Conservation (phyloP, 2,888 invertebrate species). For the Philereme transversata region DNA sequence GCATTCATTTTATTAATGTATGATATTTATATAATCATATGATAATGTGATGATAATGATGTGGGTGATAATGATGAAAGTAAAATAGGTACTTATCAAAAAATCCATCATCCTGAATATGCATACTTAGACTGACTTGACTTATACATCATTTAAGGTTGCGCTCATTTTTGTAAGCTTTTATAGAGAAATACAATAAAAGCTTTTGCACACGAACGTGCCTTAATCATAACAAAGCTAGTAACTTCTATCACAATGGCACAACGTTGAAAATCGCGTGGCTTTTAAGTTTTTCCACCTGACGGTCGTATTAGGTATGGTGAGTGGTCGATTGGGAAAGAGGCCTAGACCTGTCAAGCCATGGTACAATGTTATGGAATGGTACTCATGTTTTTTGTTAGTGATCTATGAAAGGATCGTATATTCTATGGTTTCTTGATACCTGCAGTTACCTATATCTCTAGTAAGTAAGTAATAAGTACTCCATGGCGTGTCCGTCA, state of each 20-base stretch:
- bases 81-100: too few relatives aligned
- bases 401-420: conserved; percentile 11
- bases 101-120: not conserved
- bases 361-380: conserved; percentile 44
- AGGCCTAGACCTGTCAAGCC: conserved; percentile 48
- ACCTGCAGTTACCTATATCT: not conserved
- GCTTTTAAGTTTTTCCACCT: conserved; percentile 60
- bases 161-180: conserved; percentile 69
- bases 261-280: conserved; percentile 36
- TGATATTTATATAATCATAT: too few relatives aligned
- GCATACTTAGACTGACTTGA: conserved; percentile 2
- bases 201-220: conserved; percentile 64
- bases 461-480: too few relatives aligned
- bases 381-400: conserved; percentile 38
- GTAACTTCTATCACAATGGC: not conserved
- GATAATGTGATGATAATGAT: too few relatives aligned
- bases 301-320: conserved; percentile 72
- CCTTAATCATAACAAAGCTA: conserved; percentile 26
- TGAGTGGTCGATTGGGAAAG: conserved; percentile 62
- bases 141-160: conserved; percentile 53
- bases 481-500: too few relatives aligned
- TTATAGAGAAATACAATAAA: conserved; percentile 69
- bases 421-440: not conserved
- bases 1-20: too few relatives aligned
- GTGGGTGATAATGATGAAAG: too few relatives aligned